A percentile compares a stretch with the other conserved stretches of the same genome.
Evolutionary conservation across 2,888 invertebrate genomes (phyloP).

Genomic region (Brenthis ino): DNA sequence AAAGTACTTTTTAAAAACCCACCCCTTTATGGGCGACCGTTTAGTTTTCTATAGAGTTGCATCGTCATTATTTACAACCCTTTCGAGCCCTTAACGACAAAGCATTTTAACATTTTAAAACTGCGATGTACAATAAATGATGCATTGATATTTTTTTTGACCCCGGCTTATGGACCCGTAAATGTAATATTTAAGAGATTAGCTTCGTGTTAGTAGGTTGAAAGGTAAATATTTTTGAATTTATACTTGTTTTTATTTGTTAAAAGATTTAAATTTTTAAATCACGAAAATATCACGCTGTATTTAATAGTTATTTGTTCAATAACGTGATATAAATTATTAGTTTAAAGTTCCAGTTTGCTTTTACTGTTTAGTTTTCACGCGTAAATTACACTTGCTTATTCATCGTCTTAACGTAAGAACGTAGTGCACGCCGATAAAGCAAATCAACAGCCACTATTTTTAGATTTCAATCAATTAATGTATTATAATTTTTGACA

Average conservation of each 20-base stretch:
- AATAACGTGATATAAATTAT: neutral
- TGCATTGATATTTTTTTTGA: slow-evolving; percentile 67
- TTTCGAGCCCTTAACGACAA: slow-evolving; percentile 78
- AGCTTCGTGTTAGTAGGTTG: slow-evolving; percentile 68
- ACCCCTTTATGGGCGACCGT: slow-evolving; percentile 56
- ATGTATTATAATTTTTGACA: no score
- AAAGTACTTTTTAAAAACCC: slow-evolving; percentile 40
- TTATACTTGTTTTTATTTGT: slow-evolving; percentile 62
- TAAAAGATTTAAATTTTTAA: slow-evolving; percentile 48
- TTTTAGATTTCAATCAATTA: no score
- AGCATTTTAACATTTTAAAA: slow-evolving; percentile 81
- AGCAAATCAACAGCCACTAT: no score
- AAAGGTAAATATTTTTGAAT: slow-evolving; percentile 63
- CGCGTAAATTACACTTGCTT: no score
- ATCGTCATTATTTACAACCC: slow-evolving; percentile 81
- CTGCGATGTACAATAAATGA: slow-evolving; percentile 67
- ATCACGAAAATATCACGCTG: slow-evolving; percentile 23
- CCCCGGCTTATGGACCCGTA: slow-evolving; percentile 67
- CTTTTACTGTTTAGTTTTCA: no score
- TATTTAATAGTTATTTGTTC: neutral
- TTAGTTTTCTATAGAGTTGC: slow-evolving; percentile 76
- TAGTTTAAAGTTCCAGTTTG: neutral
- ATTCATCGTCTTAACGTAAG: no score
- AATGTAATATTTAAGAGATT: slow-evolving; percentile 82
- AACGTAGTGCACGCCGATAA: no score